Base-by-base conservation (phyloP, 2,113 vertebrate species). In the Fulica atra region DNA sequence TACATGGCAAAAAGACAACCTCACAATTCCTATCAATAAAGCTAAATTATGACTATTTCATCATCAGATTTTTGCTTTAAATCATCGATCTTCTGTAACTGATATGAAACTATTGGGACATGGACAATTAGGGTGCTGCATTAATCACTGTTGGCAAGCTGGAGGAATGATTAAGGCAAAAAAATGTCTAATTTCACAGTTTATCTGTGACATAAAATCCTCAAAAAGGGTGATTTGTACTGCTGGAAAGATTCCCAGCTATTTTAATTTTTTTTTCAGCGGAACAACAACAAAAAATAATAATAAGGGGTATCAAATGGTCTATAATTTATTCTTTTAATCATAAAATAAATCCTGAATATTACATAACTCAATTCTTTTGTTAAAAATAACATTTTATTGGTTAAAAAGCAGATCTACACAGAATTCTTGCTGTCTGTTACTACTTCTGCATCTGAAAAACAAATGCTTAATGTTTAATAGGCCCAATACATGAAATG, bases 201-300 rank as follows among this genome's bases (percentile, higher is more conserved):
- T 95, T 96, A 92, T 86, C 54, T 86, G 48, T 88, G 82, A 85
- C 23, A 94, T 48, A 88, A 92, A 95, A 81, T 85, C 89, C 66
- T 90, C 31, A 72, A 85, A 92, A 90, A 88, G 35, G 9, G 28
- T 85, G 6, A 86, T 85, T 93, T 91, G 66, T 88, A 86, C 53
- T 88, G 42, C 24, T 69, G 60, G 88, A 91, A 95, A 88, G 63
- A 81, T 93, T 88, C 46, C n/a, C 79, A 88, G 53, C 7, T 84
- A 16, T 94, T 90, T 86, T 79, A 81, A 19, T 78, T 53, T 83
- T 61, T 88, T 92, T 82, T 88, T 81, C 35, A 69, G 33, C 86
- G 42, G 28, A 93, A 94, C 28, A 89, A 79, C 86, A 36, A 70
- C 91, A 90, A 94, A 56, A 33, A n/a, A 94, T 88, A 26, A 93